phyloP scores from a whole-genome alignment of 2,113 vertebrate species.

The Hippopotamus amphibius region DNA sequence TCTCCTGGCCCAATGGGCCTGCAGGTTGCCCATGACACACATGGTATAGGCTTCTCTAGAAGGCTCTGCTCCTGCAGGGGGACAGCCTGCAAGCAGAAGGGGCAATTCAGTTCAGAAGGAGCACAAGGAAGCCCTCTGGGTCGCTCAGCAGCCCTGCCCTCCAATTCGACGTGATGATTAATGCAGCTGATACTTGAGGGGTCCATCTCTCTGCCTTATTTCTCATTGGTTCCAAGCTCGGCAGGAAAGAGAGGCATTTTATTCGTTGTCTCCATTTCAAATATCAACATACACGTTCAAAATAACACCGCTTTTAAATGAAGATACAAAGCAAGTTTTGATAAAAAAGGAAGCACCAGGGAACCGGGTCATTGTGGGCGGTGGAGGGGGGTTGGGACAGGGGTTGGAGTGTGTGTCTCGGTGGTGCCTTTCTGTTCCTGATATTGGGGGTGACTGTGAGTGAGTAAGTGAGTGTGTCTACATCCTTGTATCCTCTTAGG shows the following conservation, averaged over 20 bases:
- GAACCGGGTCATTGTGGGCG: background rate
- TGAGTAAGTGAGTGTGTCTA: background rate
- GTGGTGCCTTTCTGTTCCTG: background rate
- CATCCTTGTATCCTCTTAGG: background rate
- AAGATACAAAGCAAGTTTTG: background rate
- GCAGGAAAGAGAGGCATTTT: background rate
- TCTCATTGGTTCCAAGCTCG: background rate
- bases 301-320: background rate
- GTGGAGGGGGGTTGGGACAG: background rate
- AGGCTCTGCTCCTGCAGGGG: background rate
- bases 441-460: background rate
- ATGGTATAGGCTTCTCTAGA: rapidly evolving
- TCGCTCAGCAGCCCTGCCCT: background rate
- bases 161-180: rapidly evolving
- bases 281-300: background rate
- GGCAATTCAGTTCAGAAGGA: background rate
- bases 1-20: rapidly evolving
- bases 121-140: background rate
- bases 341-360: background rate
- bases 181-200: too few relatives aligned
- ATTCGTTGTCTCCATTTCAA: background rate
- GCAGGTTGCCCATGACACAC: too few relatives aligned
- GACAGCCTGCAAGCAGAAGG: background rate
- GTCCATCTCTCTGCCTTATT: background rate
- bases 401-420: rapidly evolving